A percentile compares a stretch with the other conserved stretches of the same genome.
Evolutionary conservation across 2,797 vertebrate species (phyloP).

Genomic region (Syngnathus acus): DNA sequence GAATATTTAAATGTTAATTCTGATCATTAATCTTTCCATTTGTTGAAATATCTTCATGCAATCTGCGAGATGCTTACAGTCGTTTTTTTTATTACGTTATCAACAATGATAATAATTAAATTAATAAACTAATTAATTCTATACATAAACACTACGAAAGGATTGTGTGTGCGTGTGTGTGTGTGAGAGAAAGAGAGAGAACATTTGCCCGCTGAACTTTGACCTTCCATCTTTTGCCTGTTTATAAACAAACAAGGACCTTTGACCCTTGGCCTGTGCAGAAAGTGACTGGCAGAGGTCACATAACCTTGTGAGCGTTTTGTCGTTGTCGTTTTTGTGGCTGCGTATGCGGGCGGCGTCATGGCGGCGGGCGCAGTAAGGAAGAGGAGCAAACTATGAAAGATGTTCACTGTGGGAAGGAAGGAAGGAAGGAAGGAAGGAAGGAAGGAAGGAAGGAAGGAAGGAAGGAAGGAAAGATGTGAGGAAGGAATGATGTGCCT

Average conservation of each 20-base stretch:
- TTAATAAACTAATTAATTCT: no score
- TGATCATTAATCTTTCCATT: no score
- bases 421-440: neutral
- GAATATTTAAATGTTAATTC: no score
- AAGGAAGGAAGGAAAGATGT: no score
- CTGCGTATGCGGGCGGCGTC: neutral
- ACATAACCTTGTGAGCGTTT: neutral
- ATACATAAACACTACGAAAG: no score
- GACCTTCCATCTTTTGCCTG: neutral
- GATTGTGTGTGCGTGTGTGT: neutral
- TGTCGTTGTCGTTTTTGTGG: neutral
- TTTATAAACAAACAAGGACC: neutral
- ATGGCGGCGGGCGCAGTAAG: neutral
- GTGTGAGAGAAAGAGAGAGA: no score
- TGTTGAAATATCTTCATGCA: no score
- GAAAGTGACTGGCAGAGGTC: neutral
- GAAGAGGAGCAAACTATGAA: neutral
- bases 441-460: no score
- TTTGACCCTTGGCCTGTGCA: neutral
- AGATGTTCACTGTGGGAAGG: neutral
- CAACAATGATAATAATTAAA: no score
- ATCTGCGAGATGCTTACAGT: no score
- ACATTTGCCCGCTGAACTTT: neutral
- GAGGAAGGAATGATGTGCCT: no score
- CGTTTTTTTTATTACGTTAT: no score